Percentiles rank a stretch among this genome's conserved stretches.
These are phyloP conservation scores for Thamnophis elegans DNA, from an alignment of 2,797 vertebrate species.

Conservation along the genomic window DNA sequence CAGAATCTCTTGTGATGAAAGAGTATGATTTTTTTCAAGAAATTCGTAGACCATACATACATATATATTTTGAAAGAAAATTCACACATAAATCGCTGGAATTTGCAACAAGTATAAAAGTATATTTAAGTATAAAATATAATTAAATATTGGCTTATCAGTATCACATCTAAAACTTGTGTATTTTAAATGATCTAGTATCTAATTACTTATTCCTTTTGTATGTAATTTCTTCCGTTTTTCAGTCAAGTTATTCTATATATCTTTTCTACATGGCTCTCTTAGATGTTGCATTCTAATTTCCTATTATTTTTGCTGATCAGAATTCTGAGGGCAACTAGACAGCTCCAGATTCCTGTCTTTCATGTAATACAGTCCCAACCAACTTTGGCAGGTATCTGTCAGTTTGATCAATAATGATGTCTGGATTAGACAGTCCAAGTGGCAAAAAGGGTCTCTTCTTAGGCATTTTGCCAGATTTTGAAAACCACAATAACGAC, in stretches of 20 bases:
- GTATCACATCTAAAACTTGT: not conserved
- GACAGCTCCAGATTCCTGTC: constrained; percentile 42
- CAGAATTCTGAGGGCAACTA: constrained; percentile 25
- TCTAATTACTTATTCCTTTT: not conserved
- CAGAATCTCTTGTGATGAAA: not conserved
- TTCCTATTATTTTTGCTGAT: constrained; percentile 34
- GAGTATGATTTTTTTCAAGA: not conserved
- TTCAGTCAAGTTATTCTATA: not conserved
- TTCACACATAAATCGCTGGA: not conserved
- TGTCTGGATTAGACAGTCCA: constrained; percentile 68
- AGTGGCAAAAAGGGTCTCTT: constrained; percentile 67
- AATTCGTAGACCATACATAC: not conserved
- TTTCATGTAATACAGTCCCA: constrained; percentile 48
- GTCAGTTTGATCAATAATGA: constrained; percentile 69
- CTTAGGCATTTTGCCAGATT: constrained; percentile 71
- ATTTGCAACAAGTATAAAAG: not conserved
- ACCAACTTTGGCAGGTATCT: constrained; percentile 63
- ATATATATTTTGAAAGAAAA: not conserved
- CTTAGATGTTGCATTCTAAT: constrained; percentile 40
- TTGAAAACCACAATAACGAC: constrained; percentile 71
- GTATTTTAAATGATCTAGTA: not conserved
- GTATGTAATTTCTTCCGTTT: not conserved
- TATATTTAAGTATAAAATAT: not conserved
- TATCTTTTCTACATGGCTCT: not conserved
- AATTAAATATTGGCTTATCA: not conserved